Base-by-base conservation (phyloP, 2,113 vertebrate species). In the Toxostoma redivivum region DNA sequence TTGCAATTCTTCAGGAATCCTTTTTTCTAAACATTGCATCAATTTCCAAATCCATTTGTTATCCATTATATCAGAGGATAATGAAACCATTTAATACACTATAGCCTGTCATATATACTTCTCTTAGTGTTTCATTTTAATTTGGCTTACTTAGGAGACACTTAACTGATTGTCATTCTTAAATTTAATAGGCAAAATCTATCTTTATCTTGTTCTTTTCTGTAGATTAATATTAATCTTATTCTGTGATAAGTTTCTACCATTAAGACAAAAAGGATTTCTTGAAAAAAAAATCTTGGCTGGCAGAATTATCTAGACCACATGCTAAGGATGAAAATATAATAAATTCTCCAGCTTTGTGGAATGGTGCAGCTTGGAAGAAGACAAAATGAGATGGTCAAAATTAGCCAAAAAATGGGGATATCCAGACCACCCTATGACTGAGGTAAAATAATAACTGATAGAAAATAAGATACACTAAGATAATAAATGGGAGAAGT, bases 11-110 rank as follows among this genome's bases (percentile, higher is more conserved):
- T 88, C 80, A 95, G 66, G 50, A 69, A 88, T 54, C 40, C 20
- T 88, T 93, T 88, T 86, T 81, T 69, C 95, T 86, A 97, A 97
- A 96, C 86, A 94, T 92, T 81, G 85, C 82, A 90, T 95, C 88
- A 90, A 76, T 91, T 93, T 91, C 79, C 86, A 94, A 86, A 94
- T 88, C 90, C 96, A 90, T 97, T 97, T 96, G 90, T 82, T 51
- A 67, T 93, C 94, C 82, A 76, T 80, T 94, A 86, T 95, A 94
- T 91, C 81, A 92, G 91, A 95, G 89, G 44, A 81, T 93, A 97
- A 96, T 92, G 92, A 97, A 98, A 96, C 88, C 71, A 97, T 97
- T 96, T 96, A 91, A 94, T 97, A 92, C 85, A 61, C 76, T 88
- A 58, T 44, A 48, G 92, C 42, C 92, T 97, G 90, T 97, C 97